Evolutionary conservation across 1,140 invertebrate species (phyloP).

Genomic region (Drosophila leontia): DNA sequence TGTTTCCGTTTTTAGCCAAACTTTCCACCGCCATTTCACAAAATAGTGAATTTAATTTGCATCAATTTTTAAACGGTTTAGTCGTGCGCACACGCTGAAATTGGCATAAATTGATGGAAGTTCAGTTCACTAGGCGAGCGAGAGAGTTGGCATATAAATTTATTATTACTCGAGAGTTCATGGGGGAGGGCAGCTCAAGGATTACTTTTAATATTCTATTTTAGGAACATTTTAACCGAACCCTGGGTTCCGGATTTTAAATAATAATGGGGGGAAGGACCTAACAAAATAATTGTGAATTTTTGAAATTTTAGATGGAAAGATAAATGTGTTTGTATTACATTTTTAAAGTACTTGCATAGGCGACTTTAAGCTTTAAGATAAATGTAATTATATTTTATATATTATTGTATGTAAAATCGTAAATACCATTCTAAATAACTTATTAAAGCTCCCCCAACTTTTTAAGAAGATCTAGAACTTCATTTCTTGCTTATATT

Average conservation of each 20-base stretch:
- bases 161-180: slow-evolving; percentile 24
- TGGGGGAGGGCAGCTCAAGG: not conserved
- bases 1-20: slow-evolving; percentile 23
- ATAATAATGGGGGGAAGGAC: not conserved
- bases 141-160: slow-evolving; percentile 40
- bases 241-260: not conserved
- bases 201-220: slow-evolving; percentile 7
- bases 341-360: not conserved
- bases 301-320: not conserved
- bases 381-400: too few relatives aligned
- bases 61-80: slow-evolving; percentile 55
- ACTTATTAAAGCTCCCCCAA: too few relatives aligned
- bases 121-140: slow-evolving; percentile 3
- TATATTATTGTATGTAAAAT: too few relatives aligned
- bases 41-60: slow-evolving; percentile 52
- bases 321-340: not conserved
- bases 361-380: not conserved
- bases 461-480: too few relatives aligned
- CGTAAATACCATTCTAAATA: too few relatives aligned
- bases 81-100: slow-evolving; percentile 39
- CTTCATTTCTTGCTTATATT: too few relatives aligned
- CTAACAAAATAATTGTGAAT: not conserved
- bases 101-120: slow-evolving; percentile 50
- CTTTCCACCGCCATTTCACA: slow-evolving; percentile 22
- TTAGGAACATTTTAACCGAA: not conserved